Percentiles rank a stretch among this genome's conserved stretches.
Conservation (phyloP, 1,140 invertebrate genomes). For the Delia radicum region DNA sequence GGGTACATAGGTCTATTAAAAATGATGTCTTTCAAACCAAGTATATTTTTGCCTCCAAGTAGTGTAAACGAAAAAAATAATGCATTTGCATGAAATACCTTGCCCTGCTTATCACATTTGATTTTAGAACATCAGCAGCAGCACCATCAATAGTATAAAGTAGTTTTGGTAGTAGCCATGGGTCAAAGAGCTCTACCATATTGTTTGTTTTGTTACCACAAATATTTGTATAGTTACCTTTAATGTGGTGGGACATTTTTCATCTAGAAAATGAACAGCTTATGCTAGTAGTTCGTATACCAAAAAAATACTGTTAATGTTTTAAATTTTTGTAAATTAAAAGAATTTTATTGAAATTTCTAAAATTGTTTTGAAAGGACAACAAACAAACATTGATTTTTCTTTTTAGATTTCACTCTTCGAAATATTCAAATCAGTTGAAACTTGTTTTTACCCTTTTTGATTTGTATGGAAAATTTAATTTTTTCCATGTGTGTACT, state of each 20-base stretch:
- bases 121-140: too few relatives aligned
- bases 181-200: neutral
- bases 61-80: too few relatives aligned
- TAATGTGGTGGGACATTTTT: slow-evolving; percentile 17
- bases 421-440: neutral
- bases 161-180: neutral
- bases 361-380: slow-evolving; percentile 7
- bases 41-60: too few relatives aligned
- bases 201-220: slow-evolving; percentile 17
- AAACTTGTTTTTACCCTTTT: neutral
- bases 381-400: neutral
- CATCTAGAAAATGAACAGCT: neutral
- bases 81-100: too few relatives aligned
- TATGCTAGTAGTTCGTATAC: too few relatives aligned
- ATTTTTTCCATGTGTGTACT: neutral
- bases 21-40: too few relatives aligned
- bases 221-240: slow-evolving; percentile 23
- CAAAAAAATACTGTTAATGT: neutral
- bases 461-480: neutral
- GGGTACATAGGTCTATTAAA: too few relatives aligned
- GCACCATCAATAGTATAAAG: too few relatives aligned
- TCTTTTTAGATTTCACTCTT: neutral
- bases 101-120: neutral
- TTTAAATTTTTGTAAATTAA: neutral
- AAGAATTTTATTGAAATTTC: neutral